phyloP scores from a whole-genome alignment of 2,113 vertebrate genomes.

The Aspidoscelis tigris region DNA sequence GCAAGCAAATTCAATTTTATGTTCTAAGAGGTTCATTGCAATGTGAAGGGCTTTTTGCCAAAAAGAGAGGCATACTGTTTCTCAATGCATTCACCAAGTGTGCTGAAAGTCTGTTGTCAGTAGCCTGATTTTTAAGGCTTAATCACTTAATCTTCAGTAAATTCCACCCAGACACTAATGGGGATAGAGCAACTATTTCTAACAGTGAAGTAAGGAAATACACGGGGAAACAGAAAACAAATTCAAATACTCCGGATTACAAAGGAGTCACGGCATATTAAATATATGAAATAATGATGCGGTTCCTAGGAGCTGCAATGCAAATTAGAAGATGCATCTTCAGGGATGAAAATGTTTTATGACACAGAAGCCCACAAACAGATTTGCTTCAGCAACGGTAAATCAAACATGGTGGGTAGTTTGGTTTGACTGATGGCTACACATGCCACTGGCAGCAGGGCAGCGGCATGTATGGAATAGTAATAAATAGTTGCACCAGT shows the following conservation, averaged over 20 bases:
- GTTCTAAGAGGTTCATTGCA: conserved; percentile 55
- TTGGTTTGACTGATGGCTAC: conserved; percentile 78
- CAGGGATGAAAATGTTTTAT: conserved; percentile 77
- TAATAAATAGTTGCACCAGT: conserved; percentile 74
- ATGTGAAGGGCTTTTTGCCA: conserved; percentile 48
- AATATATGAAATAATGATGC: conserved; percentile 69
- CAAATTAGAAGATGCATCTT: conserved; percentile 78
- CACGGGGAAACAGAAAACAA: neutral
- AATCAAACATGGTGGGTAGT: conserved; percentile 74
- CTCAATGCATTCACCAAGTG: conserved; percentile 42
- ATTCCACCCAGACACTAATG: conserved; percentile 51
- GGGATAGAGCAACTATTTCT: conserved; percentile 31
- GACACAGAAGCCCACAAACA: conserved; percentile 73
- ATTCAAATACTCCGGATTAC: too few species aligned
- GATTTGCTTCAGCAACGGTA: conserved; percentile 73
- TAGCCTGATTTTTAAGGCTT: conserved; percentile 43
- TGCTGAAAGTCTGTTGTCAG: conserved; percentile 51
- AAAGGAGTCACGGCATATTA: conserved; percentile 20
- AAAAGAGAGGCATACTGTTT: conserved; percentile 49
- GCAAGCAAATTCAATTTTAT: conserved; percentile 59
- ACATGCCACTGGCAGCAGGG: conserved; percentile 73
- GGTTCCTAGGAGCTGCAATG: conserved; percentile 65
- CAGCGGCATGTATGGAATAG: conserved; percentile 69
- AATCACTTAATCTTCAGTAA: conserved; percentile 60
- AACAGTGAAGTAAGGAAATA: conserved; percentile 52